Evolutionary conservation across 2,113 vertebrate species (phyloP).

Genomic region (Solea solea): DNA sequence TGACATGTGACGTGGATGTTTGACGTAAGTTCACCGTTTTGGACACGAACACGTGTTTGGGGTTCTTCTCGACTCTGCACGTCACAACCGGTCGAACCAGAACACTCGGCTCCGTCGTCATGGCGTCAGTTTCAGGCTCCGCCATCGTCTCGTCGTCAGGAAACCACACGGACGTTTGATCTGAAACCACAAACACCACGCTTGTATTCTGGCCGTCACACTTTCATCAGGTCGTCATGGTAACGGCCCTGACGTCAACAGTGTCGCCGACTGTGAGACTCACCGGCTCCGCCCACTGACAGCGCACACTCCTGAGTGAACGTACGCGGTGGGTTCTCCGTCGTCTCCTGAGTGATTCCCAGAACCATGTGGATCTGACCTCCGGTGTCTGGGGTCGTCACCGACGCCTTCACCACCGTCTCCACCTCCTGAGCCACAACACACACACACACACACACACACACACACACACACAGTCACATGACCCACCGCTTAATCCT

Average conservation of each 20-base stretch:
- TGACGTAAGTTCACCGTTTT: slow-evolving; percentile 80
- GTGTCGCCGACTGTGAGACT: neutral
- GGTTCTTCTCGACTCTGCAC: slow-evolving; percentile 29
- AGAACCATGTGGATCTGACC: slow-evolving; percentile 61
- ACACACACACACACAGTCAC: neutral
- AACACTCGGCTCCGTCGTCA: slow-evolving; percentile 9
- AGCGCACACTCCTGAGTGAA: slow-evolving; percentile 53
- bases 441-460: neutral
- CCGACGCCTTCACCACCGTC: slow-evolving; percentile 54
- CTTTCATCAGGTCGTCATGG: neutral
- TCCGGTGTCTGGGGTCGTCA: slow-evolving; percentile 62
- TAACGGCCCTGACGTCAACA: neutral
- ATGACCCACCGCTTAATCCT: neutral
- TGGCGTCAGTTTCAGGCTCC: slow-evolving; percentile 20
- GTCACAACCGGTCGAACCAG: neutral
- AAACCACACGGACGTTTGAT: slow-evolving; percentile 66
- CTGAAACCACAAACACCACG: slow-evolving; percentile 46
- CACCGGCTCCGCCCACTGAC: slow-evolving; percentile 52
- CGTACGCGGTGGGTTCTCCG: slow-evolving; percentile 18
- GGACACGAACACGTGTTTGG: slow-evolving; percentile 80
- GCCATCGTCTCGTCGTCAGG: neutral
- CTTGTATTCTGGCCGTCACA: neutral
- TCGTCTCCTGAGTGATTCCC: slow-evolving; percentile 58
- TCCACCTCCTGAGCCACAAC: slow-evolving; percentile 74
- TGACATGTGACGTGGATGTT: no score